Conservation (phyloP, 2,797 vertebrate species). For the Centropyge bicolor region DNA sequence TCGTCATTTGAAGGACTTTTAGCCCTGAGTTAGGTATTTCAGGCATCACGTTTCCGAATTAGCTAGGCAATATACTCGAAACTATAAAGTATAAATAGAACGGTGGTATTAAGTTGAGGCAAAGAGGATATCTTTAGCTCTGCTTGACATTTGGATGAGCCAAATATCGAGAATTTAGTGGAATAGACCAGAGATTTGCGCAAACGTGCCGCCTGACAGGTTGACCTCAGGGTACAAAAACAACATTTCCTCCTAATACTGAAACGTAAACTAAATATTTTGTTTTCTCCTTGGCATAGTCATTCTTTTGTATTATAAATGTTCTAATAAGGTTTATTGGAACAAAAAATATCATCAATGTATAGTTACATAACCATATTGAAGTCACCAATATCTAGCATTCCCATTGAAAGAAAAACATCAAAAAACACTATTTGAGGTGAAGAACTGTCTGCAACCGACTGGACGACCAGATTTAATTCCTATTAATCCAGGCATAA, state of each 20-base stretch:
- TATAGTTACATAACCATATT: neutral
- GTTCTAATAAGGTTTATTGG: neutral
- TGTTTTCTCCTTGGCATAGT: neutral
- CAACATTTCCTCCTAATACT: neutral
- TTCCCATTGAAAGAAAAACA: neutral
- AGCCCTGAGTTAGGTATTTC: slow-evolving; percentile 7
- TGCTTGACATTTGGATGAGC: neutral
- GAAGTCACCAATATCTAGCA: neutral
- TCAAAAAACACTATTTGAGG: neutral
- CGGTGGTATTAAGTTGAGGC: fast-evolving
- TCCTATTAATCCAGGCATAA: too few species aligned
- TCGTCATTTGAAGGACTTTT: fast-evolving
- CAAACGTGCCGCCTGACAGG: slow-evolving; percentile 18
- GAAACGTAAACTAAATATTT: too few species aligned
- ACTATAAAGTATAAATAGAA: too few species aligned
- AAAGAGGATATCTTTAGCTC: fast-evolving
- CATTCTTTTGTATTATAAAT: neutral
- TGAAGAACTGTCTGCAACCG: too few species aligned
- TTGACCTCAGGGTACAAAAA: fast-evolving
- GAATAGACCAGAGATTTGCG: neutral
- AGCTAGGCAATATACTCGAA: fast-evolving
- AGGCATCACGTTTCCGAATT: slow-evolving; percentile 4
- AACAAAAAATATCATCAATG: neutral
- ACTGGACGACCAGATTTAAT: too few species aligned
- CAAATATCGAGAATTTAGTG: neutral